A percentile compares a stretch with the other conserved stretches of the same genome.
Evolutionary conservation across 2,797 vertebrate genomes (phyloP).

Genomic region (Mallotus villosus): DNA sequence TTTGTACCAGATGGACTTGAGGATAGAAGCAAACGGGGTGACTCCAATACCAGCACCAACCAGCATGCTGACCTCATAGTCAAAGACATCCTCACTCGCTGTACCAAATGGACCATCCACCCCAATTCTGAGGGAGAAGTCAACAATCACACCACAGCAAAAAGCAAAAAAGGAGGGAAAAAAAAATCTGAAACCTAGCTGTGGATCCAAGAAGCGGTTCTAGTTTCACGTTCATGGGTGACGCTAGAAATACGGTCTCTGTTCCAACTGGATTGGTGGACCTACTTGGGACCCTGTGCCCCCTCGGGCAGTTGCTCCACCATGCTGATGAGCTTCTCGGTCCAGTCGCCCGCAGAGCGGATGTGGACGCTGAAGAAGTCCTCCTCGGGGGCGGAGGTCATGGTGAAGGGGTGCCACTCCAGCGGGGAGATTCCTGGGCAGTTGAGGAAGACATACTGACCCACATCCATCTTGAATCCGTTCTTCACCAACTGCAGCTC

Average conservation of each 20-base stretch:
- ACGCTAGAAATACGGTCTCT: not conserved
- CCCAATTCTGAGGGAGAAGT: slow-evolving; percentile 71
- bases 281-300: slow-evolving; percentile 79
- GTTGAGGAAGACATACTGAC: slow-evolving; percentile 91
- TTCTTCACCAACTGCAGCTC: slow-evolving; percentile 88
- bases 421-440: slow-evolving; percentile 83
- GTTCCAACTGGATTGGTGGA: not conserved
- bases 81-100: slow-evolving; percentile 90
- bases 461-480: slow-evolving; percentile 90
- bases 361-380: slow-evolving; percentile 89
- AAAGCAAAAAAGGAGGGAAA: not conserved
- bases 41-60: slow-evolving; percentile 89
- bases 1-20: slow-evolving; percentile 96
- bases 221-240: too few species aligned
- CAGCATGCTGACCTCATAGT: slow-evolving; percentile 90
- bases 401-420: slow-evolving; percentile 94
- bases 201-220: too few species aligned
- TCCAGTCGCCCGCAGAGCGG: slow-evolving; percentile 87
- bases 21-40: slow-evolving; percentile 91
- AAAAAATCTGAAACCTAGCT: not conserved
- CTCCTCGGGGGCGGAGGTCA: slow-evolving; percentile 91
- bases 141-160: not conserved
- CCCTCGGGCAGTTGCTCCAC: slow-evolving; percentile 72
- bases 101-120: slow-evolving; percentile 93
- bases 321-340: slow-evolving; percentile 78